Conservation (phyloP, 2,797 vertebrate genomes). For the Propithecus deckenii region DNA sequence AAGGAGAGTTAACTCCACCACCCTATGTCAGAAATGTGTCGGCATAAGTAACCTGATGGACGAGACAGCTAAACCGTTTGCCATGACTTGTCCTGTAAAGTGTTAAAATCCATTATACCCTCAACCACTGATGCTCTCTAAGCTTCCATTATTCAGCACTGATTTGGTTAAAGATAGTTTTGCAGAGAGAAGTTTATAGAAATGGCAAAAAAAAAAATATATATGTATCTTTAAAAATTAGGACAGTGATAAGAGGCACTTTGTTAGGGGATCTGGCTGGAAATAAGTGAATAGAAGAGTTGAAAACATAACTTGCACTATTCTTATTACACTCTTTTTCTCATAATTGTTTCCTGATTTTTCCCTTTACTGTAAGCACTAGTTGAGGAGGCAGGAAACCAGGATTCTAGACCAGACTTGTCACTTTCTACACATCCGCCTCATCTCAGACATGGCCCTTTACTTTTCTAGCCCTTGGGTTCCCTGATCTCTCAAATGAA, state of each 20-base stretch:
- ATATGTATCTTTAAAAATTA: not conserved
- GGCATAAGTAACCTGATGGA: not conserved
- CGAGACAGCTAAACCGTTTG: not conserved
- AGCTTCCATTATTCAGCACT: not conserved
- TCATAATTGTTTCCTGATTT: not conserved
- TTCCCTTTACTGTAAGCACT: not conserved
- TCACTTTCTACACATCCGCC: not conserved
- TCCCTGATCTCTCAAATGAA: constrained; percentile 28
- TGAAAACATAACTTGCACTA: not conserved
- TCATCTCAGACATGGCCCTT: not conserved
- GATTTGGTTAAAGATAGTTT: not conserved
- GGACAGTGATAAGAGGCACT: not conserved
- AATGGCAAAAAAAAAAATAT: not conserved
- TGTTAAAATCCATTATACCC: not conserved
- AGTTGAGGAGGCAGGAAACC: not conserved
- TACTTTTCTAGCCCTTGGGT: not conserved
- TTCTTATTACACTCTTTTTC: not conserved
- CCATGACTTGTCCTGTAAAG: no score
- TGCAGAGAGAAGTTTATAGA: not conserved
- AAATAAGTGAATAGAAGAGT: not conserved
- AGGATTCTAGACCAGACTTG: not conserved
- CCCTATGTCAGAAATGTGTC: not conserved
- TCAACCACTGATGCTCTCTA: not conserved
- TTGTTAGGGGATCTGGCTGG: not conserved
- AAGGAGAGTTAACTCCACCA: not conserved